Percentiles rank a stretch among this genome's conserved stretches.
phyloP scores from a whole-genome alignment of 2,113 vertebrate genomes.

The Micronycteris hirsuta region DNA sequence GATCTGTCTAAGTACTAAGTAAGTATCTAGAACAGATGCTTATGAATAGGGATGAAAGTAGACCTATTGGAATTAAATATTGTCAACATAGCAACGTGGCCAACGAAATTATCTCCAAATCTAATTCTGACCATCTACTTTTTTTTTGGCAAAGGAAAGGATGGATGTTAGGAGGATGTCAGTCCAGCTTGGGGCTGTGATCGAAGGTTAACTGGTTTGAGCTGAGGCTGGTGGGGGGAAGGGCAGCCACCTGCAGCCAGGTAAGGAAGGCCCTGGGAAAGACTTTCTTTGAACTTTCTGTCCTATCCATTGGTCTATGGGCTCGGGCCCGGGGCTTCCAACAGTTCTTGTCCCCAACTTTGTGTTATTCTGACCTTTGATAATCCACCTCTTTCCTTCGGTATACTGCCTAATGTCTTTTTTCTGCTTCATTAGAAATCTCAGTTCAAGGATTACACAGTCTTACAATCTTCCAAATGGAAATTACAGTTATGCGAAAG shows the following conservation, averaged over 20 bases:
- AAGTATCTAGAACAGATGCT: constrained; percentile 56
- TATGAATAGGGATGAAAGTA: constrained; percentile 58
- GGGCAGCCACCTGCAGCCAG: background rate
- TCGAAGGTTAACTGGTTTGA: background rate
- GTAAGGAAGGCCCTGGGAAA: background rate
- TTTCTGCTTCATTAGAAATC: constrained; percentile 5
- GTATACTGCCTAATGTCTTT: background rate
- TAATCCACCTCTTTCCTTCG: constrained; percentile 1
- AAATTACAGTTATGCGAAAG: constrained; percentile 22
- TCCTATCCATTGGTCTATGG: background rate
- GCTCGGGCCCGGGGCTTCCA: background rate
- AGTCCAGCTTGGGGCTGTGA: background rate
- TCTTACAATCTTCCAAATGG: constrained; percentile 22
- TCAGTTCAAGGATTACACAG: constrained; percentile 33
- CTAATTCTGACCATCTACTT: background rate
- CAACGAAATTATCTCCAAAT: constrained; percentile 17
- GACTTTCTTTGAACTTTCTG: constrained; percentile 17
- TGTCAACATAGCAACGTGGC: constrained; percentile 45
- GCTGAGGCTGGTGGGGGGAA: background rate
- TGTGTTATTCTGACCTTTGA: constrained; percentile 47
- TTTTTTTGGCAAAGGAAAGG: background rate
- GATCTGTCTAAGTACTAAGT: constrained; percentile 55
- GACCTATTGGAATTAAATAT: constrained; percentile 48
- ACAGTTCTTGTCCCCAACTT: background rate
- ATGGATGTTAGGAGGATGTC: too few relatives aligned